Percentiles rank a stretch among this genome's conserved stretches.
Conservation (phyloP, 2,113 vertebrate species). For the Leiothrix lutea region DNA sequence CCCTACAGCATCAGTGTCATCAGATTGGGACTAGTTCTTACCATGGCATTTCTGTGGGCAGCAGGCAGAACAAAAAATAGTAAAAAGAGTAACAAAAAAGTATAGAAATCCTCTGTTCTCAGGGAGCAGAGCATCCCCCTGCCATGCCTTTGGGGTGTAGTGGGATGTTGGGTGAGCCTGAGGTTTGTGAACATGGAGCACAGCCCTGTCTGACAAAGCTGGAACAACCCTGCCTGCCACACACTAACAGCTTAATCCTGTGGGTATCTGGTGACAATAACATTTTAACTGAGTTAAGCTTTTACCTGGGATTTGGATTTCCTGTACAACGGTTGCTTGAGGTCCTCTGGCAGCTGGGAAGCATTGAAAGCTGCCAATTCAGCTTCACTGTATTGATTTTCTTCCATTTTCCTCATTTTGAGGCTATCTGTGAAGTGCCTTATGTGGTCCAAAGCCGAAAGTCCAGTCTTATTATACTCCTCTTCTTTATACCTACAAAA, state of each 20-base stretch:
- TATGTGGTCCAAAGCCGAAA: slow-evolving; percentile 94
- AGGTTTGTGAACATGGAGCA: not conserved
- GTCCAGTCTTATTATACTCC: slow-evolving; percentile 85
- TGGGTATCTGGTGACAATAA: not conserved
- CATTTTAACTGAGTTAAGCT: slow-evolving; percentile 22
- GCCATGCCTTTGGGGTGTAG: not conserved
- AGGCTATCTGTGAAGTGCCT: slow-evolving; percentile 92
- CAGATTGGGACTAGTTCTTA: not conserved
- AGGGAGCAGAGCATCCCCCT: not conserved
- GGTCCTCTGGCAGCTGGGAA: slow-evolving; percentile 84
- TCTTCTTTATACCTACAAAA: slow-evolving; percentile 87
- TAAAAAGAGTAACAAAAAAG: not conserved
- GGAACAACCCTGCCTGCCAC: not conserved
- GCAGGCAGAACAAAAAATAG: not conserved
- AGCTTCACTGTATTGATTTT: slow-evolving; percentile 87
- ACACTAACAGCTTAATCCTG: slow-evolving; percentile 3
- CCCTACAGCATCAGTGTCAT: not conserved
- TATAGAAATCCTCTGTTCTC: not conserved
- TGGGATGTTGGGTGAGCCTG: not conserved
- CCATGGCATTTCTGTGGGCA: not conserved
- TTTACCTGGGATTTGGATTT: slow-evolving; percentile 98
- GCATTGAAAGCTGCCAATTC: slow-evolving; percentile 84
- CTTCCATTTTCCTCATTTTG: slow-evolving; percentile 91
- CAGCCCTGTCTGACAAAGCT: not conserved
- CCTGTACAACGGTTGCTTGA: slow-evolving; percentile 95